Evolutionary conservation across 1,140 invertebrate species (phyloP), one percentile per base, ranked within the genome.

Genomic region (Drosophila saltans): DNA sequence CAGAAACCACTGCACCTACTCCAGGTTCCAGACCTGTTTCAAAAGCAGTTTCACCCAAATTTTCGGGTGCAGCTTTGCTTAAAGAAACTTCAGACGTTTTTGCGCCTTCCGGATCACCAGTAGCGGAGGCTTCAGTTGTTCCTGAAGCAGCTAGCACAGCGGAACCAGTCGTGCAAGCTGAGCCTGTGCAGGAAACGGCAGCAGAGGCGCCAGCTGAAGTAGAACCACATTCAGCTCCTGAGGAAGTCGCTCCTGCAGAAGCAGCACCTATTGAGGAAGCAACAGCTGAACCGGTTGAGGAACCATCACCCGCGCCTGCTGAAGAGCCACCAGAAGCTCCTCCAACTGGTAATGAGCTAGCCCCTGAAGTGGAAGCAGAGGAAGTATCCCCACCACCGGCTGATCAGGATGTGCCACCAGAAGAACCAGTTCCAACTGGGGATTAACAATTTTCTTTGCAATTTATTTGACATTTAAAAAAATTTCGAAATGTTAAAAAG

Each of bases 401-500:
- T 1, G 72, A 74, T 28, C 65, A 36, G n/a, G 72, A 55, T n/a
- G 16, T 45, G 0, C 9, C 66, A 9, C 43, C 30, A 8, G 58
- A 66, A 26, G 45, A 52, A 6, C 21, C 45, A 26, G 64, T 36
- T 41, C 28, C 57, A 10, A 41, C 30, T 33, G 75, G 68, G 41
- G 72, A 68, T 40, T 43, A 16, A 10, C 3, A 16, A 9, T 11
- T 64, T 78, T 68, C 57, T 45, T 78, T 68, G 24, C 5, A 30
- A 65, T 64, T 64, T 59, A 24, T 11, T 39, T 72, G 16, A 59
- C 59, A 16, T 16, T 16, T 16, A 16, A 16, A 16, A 16, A 76
- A 76, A 76, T 69, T 69, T 26, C 9, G 45, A 24, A 52, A 26
- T 52, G 21, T 36, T 58, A 36, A 2, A 36, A 36, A 48, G 6